Base-by-base conservation (phyloP, 2,113 vertebrate species). In the Diphyllodes magnificus region DNA sequence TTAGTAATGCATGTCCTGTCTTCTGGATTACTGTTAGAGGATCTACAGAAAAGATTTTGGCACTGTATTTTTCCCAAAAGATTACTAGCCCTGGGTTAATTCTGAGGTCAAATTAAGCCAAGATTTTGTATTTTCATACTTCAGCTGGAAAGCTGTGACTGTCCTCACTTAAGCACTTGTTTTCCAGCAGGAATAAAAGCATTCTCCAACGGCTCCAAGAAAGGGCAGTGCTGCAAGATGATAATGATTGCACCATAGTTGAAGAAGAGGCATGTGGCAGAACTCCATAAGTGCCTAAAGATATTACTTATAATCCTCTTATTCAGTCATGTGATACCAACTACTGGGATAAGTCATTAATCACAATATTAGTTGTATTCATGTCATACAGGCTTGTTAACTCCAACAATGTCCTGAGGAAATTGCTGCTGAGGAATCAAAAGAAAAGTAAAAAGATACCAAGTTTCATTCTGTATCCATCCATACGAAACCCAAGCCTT, bases 301-400 rank as follows among this genome's bases (percentile, higher is more conserved):
- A 94, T 85, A 92, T 47, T 87, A 57, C 15, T 78, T 89, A n/a
- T 75, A 94, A 96, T 94, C 96, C 82, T 90, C 82, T 96, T 87
- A 80, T 28, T 60, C 82, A 82, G 53, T 75, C 92, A 70, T 68
- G 84, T 93, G 92, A 92, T 93, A 64, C 60, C 65, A 91, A 21
- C 61, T 82, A 28, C 78, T 85, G 78, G 78, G 73, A 66, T 72
- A 94, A 91, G 77, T 89, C 78, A 85, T 92, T 91, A 95, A 91
- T 84, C 70, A 79, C 33, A 84, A 78, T 87, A 68, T 93, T 92
- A 78, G 63, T 93, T 91, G 85, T 56, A 53, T 61, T 94, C 61
- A 7, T 96, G 82, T 87, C 65, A 44, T 87, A 84, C 64, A 82
- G 72, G 24, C 73, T 92, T 82, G 60, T 92, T 92, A 91, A 91